Evolutionary conservation across 2,797 vertebrate species (phyloP).

Genomic region (Gambelia wislizenii): DNA sequence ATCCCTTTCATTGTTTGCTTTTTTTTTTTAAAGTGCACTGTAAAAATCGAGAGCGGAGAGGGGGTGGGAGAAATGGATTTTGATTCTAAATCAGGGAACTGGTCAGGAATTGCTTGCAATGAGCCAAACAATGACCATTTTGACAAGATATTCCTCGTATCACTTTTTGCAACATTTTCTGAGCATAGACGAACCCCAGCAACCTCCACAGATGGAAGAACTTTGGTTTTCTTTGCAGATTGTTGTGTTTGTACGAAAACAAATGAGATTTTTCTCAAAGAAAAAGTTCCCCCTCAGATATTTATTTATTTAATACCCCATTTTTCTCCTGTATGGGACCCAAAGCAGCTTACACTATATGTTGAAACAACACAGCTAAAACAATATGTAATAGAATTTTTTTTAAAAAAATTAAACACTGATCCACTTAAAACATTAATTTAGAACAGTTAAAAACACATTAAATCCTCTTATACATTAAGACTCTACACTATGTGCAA

Average conservation of each 20-base stretch:
- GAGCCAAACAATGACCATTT: slow-evolving; percentile 27
- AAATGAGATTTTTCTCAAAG: fast-evolving
- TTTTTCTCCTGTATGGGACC: too few relatives aligned
- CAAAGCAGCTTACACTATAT: too few relatives aligned
- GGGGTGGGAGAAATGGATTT: slow-evolving; percentile 62
- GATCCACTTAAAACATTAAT: too few relatives aligned
- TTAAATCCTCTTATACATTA: too few relatives aligned
- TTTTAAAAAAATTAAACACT: too few relatives aligned
- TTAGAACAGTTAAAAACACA: too few relatives aligned
- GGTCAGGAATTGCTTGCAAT: slow-evolving; percentile 72
- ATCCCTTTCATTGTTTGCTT: slow-evolving; percentile 82
- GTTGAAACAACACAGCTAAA: too few relatives aligned
- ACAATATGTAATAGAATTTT: too few relatives aligned
- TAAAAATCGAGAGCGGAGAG: slow-evolving; percentile 56
- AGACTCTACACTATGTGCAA: not conserved
- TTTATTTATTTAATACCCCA: too few relatives aligned
- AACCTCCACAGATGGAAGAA: fast-evolving
- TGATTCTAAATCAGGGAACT: slow-evolving; percentile 61
- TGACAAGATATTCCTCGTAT: slow-evolving; percentile 51
- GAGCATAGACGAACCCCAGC: fast-evolving
- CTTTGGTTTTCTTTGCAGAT: not conserved
- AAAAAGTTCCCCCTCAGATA: not conserved
- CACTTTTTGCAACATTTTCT: not conserved
- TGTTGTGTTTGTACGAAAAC: not conserved
- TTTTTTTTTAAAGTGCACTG: slow-evolving; percentile 46